Conservation (phyloP, 2,888 invertebrate genomes). For the Hirtodrosophila duncani region DNA sequence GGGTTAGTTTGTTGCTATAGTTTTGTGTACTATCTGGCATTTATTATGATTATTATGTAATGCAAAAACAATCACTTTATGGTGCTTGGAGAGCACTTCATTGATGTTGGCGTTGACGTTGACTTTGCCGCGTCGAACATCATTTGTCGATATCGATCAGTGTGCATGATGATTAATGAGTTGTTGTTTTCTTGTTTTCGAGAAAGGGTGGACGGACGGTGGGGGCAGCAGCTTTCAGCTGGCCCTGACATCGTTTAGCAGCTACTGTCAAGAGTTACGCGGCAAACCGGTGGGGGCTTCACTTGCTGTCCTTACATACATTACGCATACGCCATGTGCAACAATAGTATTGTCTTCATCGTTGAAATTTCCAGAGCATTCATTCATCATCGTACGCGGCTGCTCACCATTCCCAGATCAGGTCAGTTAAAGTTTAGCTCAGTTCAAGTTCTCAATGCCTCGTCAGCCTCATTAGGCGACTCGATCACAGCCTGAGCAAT, state of each 20-base stretch:
- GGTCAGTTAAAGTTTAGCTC: too few species aligned
- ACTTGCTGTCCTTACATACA: slow-evolving; percentile 1
- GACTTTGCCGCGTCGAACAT: too few species aligned
- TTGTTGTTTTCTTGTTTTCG: slow-evolving; percentile 20
- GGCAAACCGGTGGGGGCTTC: slow-evolving; percentile 5
- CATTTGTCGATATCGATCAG: too few species aligned
- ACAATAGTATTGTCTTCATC: too few species aligned
- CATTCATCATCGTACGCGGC: not conserved
- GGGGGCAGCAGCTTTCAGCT: slow-evolving; percentile 24
- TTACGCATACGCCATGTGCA: slow-evolving; percentile 1
- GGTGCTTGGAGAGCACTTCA: slow-evolving; percentile 60
- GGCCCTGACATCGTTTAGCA: slow-evolving; percentile 35
- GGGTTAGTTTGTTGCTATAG: not conserved
- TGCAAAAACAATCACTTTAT: slow-evolving; percentile 52
- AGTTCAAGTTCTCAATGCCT: not conserved
- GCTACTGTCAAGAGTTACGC: slow-evolving; percentile 23
- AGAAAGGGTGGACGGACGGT: slow-evolving; percentile 18
- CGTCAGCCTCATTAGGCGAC: slow-evolving; percentile 29
- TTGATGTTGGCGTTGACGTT: slow-evolving; percentile 38
- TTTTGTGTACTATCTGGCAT: slow-evolving; percentile 48
- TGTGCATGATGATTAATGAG: slow-evolving; percentile 38
- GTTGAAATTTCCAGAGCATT: too few species aligned
- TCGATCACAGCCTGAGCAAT: slow-evolving; percentile 26
- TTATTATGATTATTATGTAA: slow-evolving; percentile 46
- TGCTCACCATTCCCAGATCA: too few species aligned